Conservation (phyloP, 2,797 vertebrate genomes). For the Pantherophis alleghaniensis region DNA sequence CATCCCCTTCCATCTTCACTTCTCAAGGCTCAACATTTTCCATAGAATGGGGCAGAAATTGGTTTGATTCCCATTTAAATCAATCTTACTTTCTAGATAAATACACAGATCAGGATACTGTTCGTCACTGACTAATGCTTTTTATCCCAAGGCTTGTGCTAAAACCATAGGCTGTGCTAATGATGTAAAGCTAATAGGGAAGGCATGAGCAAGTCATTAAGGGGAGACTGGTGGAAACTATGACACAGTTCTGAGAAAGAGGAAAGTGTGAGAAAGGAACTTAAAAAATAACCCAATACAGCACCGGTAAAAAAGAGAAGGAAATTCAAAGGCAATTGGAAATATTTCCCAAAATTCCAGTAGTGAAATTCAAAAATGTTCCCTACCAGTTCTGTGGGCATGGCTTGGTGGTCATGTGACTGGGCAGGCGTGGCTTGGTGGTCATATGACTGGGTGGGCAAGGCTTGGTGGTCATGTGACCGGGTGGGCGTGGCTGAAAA, state of each 20-base stretch:
- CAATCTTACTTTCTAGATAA: neutral
- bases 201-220: neutral
- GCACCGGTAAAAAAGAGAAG: neutral
- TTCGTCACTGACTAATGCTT: neutral
- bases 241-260: neutral
- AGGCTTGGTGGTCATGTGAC: too few relatives aligned
- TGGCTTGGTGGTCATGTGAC: too few relatives aligned
- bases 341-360: neutral
- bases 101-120: neutral
- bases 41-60: neutral
- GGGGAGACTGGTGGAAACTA: neutral
- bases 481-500: too few relatives aligned
- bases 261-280: neutral
- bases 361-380: too few relatives aligned
- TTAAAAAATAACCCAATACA: neutral
- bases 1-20: neutral
- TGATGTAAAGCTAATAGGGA: neutral
- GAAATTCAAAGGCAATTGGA: neutral
- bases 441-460: too few relatives aligned
- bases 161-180: neutral
- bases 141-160: neutral
- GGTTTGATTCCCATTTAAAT: neutral
- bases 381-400: too few relatives aligned
- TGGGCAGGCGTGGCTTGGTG: too few relatives aligned
- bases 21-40: neutral